Evolutionary conservation across 2,888 invertebrate genomes (phyloP), one percentile per base, ranked within the genome.

Genomic region (Parnassius orleans): DNA sequence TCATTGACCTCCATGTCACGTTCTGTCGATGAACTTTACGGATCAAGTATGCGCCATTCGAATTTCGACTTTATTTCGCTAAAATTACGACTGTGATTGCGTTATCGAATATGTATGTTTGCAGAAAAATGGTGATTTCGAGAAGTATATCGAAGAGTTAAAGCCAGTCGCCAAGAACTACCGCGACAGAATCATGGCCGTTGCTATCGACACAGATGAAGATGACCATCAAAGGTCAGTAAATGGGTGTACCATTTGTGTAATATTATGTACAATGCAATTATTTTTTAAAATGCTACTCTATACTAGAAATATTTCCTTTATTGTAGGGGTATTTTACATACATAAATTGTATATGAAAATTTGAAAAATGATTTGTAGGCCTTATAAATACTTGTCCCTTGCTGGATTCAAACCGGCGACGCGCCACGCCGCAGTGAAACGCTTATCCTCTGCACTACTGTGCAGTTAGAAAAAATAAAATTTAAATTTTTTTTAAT

Each of bases 201-300:
- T 99, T 43, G 97, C 96, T 76, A 98, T 99, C 84, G 96, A 99
- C 87, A 95, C 97, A 56, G 98, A 97, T 79, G 97, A 98, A 81
- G 96, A 97, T 80, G 99, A 99, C 84, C 99, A 99, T 90, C 95
- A 96, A 76, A 93, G 92, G 92, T 91, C 74, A 67, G 48, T 51
- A 24, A 44, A 33, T 33, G 19, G 19, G 19, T 19, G 19, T 19
- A 19, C 19, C 19, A 19, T 19, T 19, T 19, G 33, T 33, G 33
- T 33, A 33, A 33, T 33, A 33, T 33, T 33, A 33, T 33, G 33
- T 33, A 33, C 5, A 33, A 7, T 33, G 7, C 33, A 33, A 33
- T 19, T 19, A 5, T 33, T 33, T 33, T 33, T 33, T 5, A 1
- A 5, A 33, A 33, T 33, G 33, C 33, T 7, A 33, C 33, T 33